Evolutionary conservation across 1,140 invertebrate genomes (phyloP).

Genomic region (Anadara kagoshimensis): DNA sequence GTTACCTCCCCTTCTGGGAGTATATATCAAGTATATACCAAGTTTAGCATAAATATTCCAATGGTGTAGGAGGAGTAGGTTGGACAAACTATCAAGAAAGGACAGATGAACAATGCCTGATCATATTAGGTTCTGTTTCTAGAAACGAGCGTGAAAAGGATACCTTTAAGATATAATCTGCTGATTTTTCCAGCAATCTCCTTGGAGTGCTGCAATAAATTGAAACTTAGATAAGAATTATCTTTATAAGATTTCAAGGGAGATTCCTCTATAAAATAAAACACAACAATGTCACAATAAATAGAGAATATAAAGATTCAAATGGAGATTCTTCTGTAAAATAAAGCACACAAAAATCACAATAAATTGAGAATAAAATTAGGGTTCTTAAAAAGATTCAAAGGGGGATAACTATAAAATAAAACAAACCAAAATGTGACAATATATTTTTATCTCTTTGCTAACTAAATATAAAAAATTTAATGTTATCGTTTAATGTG

Average conservation of each 20-base stretch:
- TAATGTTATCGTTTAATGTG: not conserved
- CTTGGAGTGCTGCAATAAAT: constrained; percentile 30
- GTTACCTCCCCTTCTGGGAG: no score
- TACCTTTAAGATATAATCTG: constrained; percentile 35
- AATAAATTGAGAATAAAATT: no score
- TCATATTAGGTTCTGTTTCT: no score
- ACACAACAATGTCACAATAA: not conserved
- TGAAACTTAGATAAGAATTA: no score
- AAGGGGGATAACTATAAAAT: not conserved
- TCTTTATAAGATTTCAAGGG: not conserved
- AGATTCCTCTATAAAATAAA: not conserved
- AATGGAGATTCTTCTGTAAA: not conserved
- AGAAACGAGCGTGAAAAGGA: no score
- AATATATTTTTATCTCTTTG: not conserved
- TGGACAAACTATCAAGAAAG: no score
- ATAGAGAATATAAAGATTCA: not conserved
- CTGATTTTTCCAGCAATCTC: constrained; percentile 30
- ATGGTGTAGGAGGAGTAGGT: no score
- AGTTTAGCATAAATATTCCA: no score
- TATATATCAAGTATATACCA: no score
- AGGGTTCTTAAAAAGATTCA: no score
- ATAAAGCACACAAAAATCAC: not conserved
- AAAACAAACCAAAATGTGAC: not conserved
- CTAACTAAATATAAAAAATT: not conserved
- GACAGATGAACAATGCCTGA: no score